These are phyloP conservation scores for Tenthredo notha DNA, from an alignment of 2,888 invertebrate genomes.

Conservation along the genomic window DNA sequence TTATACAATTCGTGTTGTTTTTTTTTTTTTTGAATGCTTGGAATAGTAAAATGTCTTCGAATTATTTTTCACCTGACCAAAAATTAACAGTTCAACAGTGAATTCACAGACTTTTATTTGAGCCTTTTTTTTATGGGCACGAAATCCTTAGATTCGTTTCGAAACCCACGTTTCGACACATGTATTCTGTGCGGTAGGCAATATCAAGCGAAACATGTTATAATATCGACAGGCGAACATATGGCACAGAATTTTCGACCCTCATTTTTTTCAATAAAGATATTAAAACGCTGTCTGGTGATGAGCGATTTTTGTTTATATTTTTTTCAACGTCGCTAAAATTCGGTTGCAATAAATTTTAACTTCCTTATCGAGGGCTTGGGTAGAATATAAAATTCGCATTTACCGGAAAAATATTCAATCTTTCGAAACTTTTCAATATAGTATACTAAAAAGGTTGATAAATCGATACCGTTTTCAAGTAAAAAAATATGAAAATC, in stretches of 20 bases:
- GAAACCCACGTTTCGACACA: neutral
- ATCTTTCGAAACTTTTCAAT: neutral
- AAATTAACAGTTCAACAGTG: neutral
- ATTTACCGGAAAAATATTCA: neutral
- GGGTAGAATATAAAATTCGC: neutral
- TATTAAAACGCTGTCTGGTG: neutral
- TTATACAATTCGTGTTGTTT: neutral
- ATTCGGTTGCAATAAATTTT: neutral
- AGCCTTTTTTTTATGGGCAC: neutral
- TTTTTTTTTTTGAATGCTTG: too few species aligned
- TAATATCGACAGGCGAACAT: conserved; percentile 25
- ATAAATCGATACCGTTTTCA: neutral
- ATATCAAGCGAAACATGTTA: neutral
- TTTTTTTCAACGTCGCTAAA: neutral
- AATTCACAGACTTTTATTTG: neutral
- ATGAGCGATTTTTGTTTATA: neutral
- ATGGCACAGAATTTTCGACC: conserved; percentile 3
- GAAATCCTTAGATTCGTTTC: neutral
- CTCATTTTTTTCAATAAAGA: conserved; percentile 19
- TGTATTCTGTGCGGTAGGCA: neutral
- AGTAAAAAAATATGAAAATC: neutral
- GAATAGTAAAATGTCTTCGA: neutral
- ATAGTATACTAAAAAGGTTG: neutral
- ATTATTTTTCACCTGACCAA: neutral
- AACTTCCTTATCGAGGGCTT: neutral